Base-by-base conservation (phyloP, 2,888 invertebrate species). In the Abrostola triplasia region DNA sequence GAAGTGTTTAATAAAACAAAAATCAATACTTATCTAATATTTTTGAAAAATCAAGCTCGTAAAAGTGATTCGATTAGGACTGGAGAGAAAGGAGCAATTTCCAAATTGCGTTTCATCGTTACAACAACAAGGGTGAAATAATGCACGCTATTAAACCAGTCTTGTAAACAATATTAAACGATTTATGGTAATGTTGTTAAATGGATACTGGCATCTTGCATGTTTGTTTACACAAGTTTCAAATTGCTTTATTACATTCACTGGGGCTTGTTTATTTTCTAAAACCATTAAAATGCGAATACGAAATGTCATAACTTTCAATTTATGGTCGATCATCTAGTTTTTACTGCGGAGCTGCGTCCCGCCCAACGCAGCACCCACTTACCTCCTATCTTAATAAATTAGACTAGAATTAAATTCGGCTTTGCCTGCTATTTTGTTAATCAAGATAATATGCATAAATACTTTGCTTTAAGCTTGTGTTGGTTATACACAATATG, bases 231-330 rank as follows among this genome's bases (percentile, higher is more conserved):
- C 35, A 44, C 13, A 36, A 47, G 12, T 58, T 48, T 5, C n/a
- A 54, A 57, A 68, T 76, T 64, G 36, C 52, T 76, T 74, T 52
- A 76, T 52, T 52, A 47, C 53, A 48, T 40, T 5, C 37, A 51
- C 62, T 52, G 55, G 53, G 51, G 47, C 58, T 69, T 79, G 70
- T 73, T 79, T 75, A 67, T 76, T 74, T 71, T 72, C 63, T 59
- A 37, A 64, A 75, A 55, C 66, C 67, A 71, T 80, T 71, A 73
- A 54, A 56, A 38, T 71, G 64, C 57, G 47, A 73, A 76, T 82
- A 77, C 76, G 80, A 72, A 64, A 59, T 70, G 69, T 66, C 69
- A 73, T 80, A 70, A 72, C 71, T 70, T 67, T 70, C 59, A 56
- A 72, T 70, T 81, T 70, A 78, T 65, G 62, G 52, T 59, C 59